phyloP scores from a whole-genome alignment of 2,113 vertebrate species.

The Erpornis zantholeuca region DNA sequence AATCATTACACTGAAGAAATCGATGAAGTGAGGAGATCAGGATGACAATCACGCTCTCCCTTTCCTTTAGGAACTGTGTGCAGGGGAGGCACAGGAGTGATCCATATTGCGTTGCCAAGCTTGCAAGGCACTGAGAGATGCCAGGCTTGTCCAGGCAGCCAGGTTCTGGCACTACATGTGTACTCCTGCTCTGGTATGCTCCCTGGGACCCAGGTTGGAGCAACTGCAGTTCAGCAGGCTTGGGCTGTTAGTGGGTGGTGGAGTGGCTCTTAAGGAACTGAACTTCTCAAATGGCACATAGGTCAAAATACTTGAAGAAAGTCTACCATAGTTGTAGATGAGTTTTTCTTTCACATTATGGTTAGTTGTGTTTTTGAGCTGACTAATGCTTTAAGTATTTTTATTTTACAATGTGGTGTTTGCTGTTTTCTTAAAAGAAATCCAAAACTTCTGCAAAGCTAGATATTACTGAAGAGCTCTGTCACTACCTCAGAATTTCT shows the following conservation, averaged over 20 bases:
- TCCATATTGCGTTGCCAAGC: neutral
- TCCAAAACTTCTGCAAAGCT: neutral
- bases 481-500: neutral
- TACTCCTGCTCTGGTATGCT: constrained; percentile 11
- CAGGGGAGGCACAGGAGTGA: neutral
- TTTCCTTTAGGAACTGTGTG: neutral
- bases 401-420: neutral
- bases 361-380: neutral
- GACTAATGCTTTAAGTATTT: neutral
- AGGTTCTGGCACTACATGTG: neutral
- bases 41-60: neutral
- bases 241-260: neutral
- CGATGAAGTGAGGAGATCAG: neutral
- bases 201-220: neutral
- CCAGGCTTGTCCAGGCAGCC: constrained; percentile 33
- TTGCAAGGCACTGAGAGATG: neutral
- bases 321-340: accelerated
- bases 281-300: neutral
- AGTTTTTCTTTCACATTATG: neutral
- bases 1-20: neutral
- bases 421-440: neutral
- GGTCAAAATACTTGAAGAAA: neutral
- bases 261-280: neutral
- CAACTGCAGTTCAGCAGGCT: constrained; percentile 10
- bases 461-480: neutral